Percentiles rank a stretch among this genome's conserved stretches.
Conservation (phyloP, 2,888 invertebrate genomes). For the Schizotus pectinicornis region DNA sequence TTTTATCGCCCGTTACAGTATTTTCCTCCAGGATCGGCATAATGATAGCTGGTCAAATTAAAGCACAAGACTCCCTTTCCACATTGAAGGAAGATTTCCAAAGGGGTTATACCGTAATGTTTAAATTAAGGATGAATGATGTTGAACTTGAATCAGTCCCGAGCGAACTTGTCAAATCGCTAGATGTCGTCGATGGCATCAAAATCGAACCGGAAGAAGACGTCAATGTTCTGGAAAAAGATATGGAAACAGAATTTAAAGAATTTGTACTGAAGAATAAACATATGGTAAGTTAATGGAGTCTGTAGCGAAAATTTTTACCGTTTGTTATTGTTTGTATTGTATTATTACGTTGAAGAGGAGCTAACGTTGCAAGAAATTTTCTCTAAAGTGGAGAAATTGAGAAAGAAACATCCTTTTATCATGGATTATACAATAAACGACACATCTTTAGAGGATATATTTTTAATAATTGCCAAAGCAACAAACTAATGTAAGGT, state of each 20-base stretch:
- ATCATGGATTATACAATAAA: constrained; percentile 82
- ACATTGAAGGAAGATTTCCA: constrained; percentile 77
- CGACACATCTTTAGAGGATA: constrained; percentile 82
- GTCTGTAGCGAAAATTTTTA: neutral
- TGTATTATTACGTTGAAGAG: constrained; percentile 73
- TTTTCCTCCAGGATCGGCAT: constrained; percentile 68
- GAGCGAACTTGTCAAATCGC: neutral
- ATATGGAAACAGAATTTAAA: constrained; percentile 6
- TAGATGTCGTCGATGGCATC: constrained; percentile 18
- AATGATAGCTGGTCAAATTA: constrained; percentile 81
- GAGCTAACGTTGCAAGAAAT: constrained; percentile 71
- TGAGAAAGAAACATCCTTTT: constrained; percentile 41
- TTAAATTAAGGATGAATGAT: constrained; percentile 46
- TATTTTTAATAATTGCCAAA: constrained; percentile 46
- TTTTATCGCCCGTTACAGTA: neutral
- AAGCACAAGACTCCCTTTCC: constrained; percentile 76
- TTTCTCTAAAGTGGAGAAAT: constrained; percentile 72
- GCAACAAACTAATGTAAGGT: neutral
- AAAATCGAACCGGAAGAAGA: constrained; percentile 16
- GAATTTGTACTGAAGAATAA: constrained; percentile 47
- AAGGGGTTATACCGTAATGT: constrained; percentile 58
- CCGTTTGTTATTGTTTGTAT: constrained; percentile 46
- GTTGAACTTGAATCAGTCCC: neutral
- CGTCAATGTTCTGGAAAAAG: constrained; percentile 4
- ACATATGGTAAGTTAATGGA: constrained; percentile 46